A percentile compares a stretch with the other conserved stretches of the same genome.
These are phyloP conservation scores for Lepetodrilus schrolli DNA, from an alignment of 2,888 invertebrate species.

Conservation along the genomic window DNA sequence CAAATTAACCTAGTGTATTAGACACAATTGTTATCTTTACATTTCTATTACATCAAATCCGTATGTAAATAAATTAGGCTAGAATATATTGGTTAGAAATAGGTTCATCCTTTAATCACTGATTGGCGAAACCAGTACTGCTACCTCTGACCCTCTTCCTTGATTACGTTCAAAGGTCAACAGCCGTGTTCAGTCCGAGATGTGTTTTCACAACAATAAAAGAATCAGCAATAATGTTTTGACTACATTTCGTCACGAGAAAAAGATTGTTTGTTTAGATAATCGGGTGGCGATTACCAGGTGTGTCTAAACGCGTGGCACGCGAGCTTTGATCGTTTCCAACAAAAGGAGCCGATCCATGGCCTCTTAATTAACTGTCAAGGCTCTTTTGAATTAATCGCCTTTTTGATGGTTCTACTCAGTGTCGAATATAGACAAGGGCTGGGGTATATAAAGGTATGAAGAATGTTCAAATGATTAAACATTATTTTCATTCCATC, in stretches of 20 bases:
- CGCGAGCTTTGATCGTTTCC: background rate
- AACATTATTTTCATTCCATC: background rate
- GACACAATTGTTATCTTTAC: no score
- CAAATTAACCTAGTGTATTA: no score
- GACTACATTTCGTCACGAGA: background rate
- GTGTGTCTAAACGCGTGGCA: background rate
- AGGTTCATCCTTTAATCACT: no score
- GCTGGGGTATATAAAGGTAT: background rate
- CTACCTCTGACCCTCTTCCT: no score
- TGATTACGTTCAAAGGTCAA: no score
- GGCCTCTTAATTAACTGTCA: background rate
- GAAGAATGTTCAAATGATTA: background rate
- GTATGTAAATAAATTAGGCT: no score
- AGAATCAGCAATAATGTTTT: background rate
- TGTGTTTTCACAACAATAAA: constrained; percentile 15
- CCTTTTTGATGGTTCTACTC: background rate
- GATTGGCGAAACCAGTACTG: no score
- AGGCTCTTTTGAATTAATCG: background rate
- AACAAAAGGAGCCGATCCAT: background rate
- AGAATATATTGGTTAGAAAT: no score
- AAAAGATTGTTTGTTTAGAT: background rate
- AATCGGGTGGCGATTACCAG: background rate
- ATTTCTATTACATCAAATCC: no score
- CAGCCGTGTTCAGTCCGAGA: no score
- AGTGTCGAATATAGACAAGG: background rate